These are phyloP conservation scores for pig (Sus scrofa) DNA, from an alignment of 2,113 vertebrate species.

Conservation along the genomic window T2T-Sscrofa CM000825.6:50981001-50981500, in stretches of 20 bases:
- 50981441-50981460: background rate
- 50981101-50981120: too few relatives aligned
- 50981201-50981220: background rate
- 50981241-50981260: background rate
- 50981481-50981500: background rate
- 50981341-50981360: background rate
- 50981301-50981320: background rate
- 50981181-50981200: too few relatives aligned
- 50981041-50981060: too few relatives aligned
- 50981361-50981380: background rate
- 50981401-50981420: background rate
- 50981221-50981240: rapidly evolving
- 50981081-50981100: too few relatives aligned
- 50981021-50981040: too few relatives aligned
- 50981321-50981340: background rate
- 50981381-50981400: background rate
- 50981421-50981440: background rate
- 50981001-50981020: too few relatives aligned
- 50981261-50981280: background rate
- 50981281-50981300: rapidly evolving
- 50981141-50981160: too few relatives aligned
- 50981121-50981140: too few relatives aligned
- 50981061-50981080: too few relatives aligned
- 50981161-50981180: too few relatives aligned
- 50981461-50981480: background rate